Conservation (phyloP, 2,888 invertebrate genomes). For the Brachyptera risi region DNA sequence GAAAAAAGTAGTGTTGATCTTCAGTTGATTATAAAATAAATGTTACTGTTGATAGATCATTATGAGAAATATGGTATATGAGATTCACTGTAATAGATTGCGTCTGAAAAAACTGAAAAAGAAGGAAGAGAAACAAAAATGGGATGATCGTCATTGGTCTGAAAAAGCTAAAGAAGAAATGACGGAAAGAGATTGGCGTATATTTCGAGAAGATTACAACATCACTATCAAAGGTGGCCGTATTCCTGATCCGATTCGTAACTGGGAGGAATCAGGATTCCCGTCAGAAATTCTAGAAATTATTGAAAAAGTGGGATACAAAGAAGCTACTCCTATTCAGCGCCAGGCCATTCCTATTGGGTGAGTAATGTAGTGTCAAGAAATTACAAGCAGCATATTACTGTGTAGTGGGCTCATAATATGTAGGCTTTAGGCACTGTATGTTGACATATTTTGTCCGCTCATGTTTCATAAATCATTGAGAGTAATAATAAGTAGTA, state of each 20-base stretch:
- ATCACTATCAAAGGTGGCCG: slow-evolving; percentile 96
- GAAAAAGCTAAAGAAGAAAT: slow-evolving; percentile 92
- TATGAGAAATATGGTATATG: too few relatives aligned
- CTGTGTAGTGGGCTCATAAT: not conserved
- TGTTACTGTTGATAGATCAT: too few relatives aligned
- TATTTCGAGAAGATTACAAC: slow-evolving; percentile 98
- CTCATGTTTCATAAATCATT: too few relatives aligned
- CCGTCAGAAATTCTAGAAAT: slow-evolving; percentile 89
- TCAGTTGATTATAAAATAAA: too few relatives aligned
- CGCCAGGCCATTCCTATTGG: slow-evolving; percentile 99
- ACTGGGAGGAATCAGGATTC: slow-evolving; percentile 91
- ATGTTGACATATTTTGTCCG: too few relatives aligned
- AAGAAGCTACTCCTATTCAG: slow-evolving; percentile 98
- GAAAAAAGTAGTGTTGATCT: too few relatives aligned
- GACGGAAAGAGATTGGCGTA: slow-evolving; percentile 99
- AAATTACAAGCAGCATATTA: not conserved
- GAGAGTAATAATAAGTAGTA: too few relatives aligned
- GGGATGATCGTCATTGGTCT: slow-evolving; percentile 99
- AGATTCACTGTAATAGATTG: slow-evolving; percentile 44
- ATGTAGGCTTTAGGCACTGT: too few relatives aligned
- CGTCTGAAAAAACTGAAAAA: slow-evolving; percentile 87
- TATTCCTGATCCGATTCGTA: slow-evolving; percentile 93
- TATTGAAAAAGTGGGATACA: slow-evolving; percentile 91
- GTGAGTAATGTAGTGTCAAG: slow-evolving; percentile 22
- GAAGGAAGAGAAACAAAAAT: slow-evolving; percentile 96